Evolutionary conservation across 2,888 invertebrate genomes (phyloP).

Genomic region (Platycheirus albimanus): DNA sequence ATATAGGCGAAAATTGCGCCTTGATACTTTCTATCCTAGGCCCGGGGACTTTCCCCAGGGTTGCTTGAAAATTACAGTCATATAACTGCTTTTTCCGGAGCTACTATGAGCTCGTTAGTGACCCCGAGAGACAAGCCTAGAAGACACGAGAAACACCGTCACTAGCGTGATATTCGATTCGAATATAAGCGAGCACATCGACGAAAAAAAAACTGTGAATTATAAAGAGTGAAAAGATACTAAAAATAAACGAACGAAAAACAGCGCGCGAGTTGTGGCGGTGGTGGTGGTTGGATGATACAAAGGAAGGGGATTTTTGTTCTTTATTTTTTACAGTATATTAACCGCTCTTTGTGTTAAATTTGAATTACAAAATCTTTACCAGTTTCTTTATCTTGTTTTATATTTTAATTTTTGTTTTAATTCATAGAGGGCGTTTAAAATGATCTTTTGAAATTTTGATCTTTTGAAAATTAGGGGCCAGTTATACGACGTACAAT

Average conservation of each 20-base stretch:
- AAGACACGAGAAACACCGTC: conserved; percentile 78
- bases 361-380: no score
- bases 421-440: no score
- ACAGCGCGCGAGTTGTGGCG: no score
- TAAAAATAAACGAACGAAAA: conserved; percentile 30
- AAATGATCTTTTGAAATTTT: no score
- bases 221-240: conserved; percentile 69
- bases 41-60: conserved; percentile 83
- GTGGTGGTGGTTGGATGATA: no score
- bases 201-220: conserved; percentile 77
- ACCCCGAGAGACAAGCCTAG: conserved; percentile 82
- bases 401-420: no score
- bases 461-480: no score
- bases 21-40: conserved; percentile 82
- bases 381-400: no score
- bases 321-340: no score
- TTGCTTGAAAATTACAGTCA: conserved; percentile 42
- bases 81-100: conserved; percentile 74
- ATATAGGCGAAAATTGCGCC: conserved; percentile 81
- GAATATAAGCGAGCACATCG: conserved; percentile 47
- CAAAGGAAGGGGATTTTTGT: no score
- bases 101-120: conserved; percentile 82
- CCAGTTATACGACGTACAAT: no score
- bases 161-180: rapidly evolving
- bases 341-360: no score